Evolutionary conservation across 1,140 invertebrate species (phyloP), one percentile per base, ranked within the genome.

Genomic region (Campoletis sonorensis): DNA sequence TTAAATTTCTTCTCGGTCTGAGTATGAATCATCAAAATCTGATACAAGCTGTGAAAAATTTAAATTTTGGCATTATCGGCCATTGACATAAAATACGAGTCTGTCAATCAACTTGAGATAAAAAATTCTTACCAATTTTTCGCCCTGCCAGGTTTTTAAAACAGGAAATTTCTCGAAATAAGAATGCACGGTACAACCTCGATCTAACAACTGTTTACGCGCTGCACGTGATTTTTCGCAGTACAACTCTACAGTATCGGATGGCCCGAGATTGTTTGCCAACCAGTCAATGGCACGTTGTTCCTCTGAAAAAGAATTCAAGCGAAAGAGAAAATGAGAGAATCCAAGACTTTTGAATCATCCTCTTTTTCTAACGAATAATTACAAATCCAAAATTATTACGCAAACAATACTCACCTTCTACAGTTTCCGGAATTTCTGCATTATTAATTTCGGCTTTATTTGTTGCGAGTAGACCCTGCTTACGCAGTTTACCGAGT

Each of bases 61-160:
- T n/a, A 30, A 72, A 27, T 68, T 16, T 67, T 81, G 45, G 37
- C 49, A n/a, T 27, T n/a, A 76, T 45, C 7, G 75, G 54, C 18
- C 54, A 15, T 33, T 45, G 37, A 75, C 45, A 79, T 21, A 18
- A 64, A 23, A 26, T 21, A 61, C 21, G 23, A 76, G 23, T 16
- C 40, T 78, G n/a, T 30, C 30, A 78, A 61, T 64, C 40, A 45
- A 58, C 10, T 23, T 61, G n/a, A 30, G 30, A 68, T 81, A 30
- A 78, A 21, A 78, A 64, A 68, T 67, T 67, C 33, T 81, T 81
- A 81, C 80, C 73, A 81, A 70, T 23, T 77, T 27, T 21, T 73
- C 61, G 30, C 80, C 80, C 23, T 51, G 33, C 13, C 61, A 27
- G 26, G 18, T 67, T 77, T 76, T 81, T 16, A 81, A 77, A 49